Percentiles rank a stretch among this genome's conserved stretches.
Evolutionary conservation across 2,797 vertebrate genomes (phyloP).

Genomic region (Falco naumanni): DNA sequence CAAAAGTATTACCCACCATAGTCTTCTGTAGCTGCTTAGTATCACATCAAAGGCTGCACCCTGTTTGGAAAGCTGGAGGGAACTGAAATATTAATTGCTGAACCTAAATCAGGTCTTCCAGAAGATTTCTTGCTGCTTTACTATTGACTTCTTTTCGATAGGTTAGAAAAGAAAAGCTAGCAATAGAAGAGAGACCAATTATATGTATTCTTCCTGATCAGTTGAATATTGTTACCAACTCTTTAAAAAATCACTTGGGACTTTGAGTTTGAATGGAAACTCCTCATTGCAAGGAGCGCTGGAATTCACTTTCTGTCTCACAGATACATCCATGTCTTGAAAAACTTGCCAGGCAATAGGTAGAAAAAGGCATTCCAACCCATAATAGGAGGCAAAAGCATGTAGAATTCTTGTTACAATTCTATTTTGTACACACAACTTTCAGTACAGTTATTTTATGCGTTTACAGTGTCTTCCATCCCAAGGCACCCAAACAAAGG

Average conservation of each 20-base stretch:
- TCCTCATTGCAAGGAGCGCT: not conserved
- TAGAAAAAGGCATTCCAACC: not conserved
- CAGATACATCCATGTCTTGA: not conserved
- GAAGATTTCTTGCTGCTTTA: not conserved
- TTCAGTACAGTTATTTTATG: constrained; percentile 6
- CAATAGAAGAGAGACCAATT: not conserved
- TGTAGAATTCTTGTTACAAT: not conserved
- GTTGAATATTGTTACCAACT: not conserved
- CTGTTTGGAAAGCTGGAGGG: not conserved
- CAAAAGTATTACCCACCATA: not conserved
- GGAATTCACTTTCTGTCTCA: not conserved
- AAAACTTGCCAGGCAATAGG: not conserved
- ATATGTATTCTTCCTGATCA: not conserved
- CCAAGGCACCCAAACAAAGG: constrained; percentile 41
- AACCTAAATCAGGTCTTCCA: not conserved
- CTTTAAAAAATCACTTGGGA: not conserved
- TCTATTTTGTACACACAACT: not conserved
- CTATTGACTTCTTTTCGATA: not conserved
- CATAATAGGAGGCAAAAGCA: not conserved
- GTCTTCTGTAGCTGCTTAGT: not conserved
- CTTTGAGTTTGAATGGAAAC: not conserved
- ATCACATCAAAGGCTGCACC: not conserved
- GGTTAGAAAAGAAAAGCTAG: not conserved
- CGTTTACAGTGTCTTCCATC: not conserved
- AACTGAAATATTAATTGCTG: not conserved